These are phyloP conservation scores for Cyclophora punctaria DNA, from an alignment of 2,888 invertebrate species.

Conservation along the genomic window DNA sequence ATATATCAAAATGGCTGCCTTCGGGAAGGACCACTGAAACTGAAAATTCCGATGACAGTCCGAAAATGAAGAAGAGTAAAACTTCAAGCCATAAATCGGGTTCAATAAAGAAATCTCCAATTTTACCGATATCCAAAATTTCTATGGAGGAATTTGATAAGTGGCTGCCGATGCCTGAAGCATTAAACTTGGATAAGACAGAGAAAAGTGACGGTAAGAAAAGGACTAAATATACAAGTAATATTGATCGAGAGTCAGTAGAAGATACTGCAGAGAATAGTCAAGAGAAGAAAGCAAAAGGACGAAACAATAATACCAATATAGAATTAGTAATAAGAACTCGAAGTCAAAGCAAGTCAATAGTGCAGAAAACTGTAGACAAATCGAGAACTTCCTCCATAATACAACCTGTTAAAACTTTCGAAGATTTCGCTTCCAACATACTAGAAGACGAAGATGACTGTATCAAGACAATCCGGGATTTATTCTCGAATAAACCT, in stretches of 20 bases:
- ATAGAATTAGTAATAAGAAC: neutral
- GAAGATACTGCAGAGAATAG: neutral
- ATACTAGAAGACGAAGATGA: constrained; percentile 17
- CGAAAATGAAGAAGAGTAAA: neutral
- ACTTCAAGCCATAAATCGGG: neutral
- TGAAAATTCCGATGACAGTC: constrained; percentile 1
- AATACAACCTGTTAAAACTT: constrained; percentile 45
- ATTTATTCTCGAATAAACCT: constrained; percentile 8
- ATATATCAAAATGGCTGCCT: constrained; percentile 24
- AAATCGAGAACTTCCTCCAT: neutral
- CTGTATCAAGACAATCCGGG: constrained; percentile 15
- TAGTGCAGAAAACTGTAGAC: neutral
- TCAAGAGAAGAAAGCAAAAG: neutral
- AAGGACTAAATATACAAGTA: too few species aligned
- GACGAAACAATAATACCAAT: neutral
- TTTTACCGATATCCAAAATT: neutral
- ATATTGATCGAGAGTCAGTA: too few species aligned
- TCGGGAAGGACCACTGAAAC: constrained; percentile 9
- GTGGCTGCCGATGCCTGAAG: constrained; percentile 11
- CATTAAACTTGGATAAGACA: neutral
- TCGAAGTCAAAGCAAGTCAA: neutral
- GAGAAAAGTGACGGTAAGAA: too few species aligned
- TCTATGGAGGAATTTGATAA: constrained; percentile 8
- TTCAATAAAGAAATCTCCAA: neutral
- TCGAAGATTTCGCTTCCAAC: constrained; percentile 21